Base-by-base conservation (phyloP, 2,888 invertebrate species). In the Ichneumon xanthorius region DNA sequence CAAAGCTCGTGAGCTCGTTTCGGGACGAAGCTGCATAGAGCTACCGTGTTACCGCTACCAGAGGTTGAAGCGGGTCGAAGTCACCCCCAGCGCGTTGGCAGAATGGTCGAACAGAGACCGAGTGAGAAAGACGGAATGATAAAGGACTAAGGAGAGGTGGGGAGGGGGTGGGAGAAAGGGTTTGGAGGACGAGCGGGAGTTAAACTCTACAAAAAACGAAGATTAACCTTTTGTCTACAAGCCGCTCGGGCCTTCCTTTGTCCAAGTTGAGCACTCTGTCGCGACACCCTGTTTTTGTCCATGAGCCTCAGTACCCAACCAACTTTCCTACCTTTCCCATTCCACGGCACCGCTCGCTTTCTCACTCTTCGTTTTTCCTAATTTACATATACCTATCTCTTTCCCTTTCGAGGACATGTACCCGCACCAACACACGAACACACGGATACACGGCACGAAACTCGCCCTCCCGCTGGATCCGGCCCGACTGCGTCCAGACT, bases 181-280 rank as follows among this genome's bases (percentile, higher is more conserved):
- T 22, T 72, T 19, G 73, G 63, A 67, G 72, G 61, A 71, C 63
- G 81, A 82, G 80, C 65, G 80, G 40, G 89, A 89, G 90, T 90
- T 92, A 90, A 93, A 92, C 89, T 90, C 88, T 80, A 78, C 82
- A 88, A 89, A 89, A 90, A 90, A 90, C 85, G 89, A 92, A 92
- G 92, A 93, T 93, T 93, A 93, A 92, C 92, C 93, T 92, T 93
- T 93, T 93, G 93, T 93, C 92, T 89, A 89, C 86, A 88, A 89
- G 76, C 88, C 89, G 87, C 89, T 89, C 90, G 89, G 90, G 91
- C 89, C 89, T 88, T 89, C 92, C 91, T 93, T 93, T 93, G 91
- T 93, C 89, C 89, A 87, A 90, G 90, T 91, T 90, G 92, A 92
- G 92, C 91, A 91, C 91, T 92, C 91, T 91, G 92, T 92, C 91